These are phyloP conservation scores for Choristoneura fumiferana DNA, from an alignment of 1,140 invertebrate genomes.

Conservation along the genomic window DNA sequence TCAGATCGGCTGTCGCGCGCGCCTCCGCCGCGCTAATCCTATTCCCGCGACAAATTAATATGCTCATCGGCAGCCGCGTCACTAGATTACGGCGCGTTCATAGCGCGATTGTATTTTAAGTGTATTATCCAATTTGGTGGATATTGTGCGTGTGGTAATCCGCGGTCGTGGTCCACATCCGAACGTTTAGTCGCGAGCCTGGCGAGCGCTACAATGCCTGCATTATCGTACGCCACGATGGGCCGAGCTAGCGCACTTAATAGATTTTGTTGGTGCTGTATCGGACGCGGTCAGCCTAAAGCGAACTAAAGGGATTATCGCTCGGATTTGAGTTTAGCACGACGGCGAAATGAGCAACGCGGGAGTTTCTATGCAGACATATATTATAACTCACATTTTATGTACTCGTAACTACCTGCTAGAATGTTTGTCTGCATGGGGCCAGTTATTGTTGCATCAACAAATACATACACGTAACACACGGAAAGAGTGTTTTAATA, in stretches of 20 bases:
- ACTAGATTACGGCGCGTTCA: slow-evolving; percentile 73
- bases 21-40: slow-evolving; percentile 55
- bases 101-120: slow-evolving; percentile 77
- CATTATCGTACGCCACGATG: slow-evolving; percentile 62
- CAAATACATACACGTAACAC: too few species aligned
- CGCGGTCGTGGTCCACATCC: slow-evolving; percentile 52
- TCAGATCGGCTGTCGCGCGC: slow-evolving; percentile 39
- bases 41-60: slow-evolving; percentile 74
- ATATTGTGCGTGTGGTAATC: slow-evolving; percentile 74
- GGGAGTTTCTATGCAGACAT: slow-evolving; percentile 24
- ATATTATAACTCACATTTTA: slow-evolving; percentile 30
- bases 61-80: slow-evolving; percentile 73
- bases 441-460: background rate
- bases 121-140: slow-evolving; percentile 77
- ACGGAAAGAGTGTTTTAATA: too few species aligned
- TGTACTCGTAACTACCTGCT: slow-evolving; percentile 31
- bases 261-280: slow-evolving; percentile 70
- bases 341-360: slow-evolving; percentile 44
- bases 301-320: slow-evolving; percentile 71
- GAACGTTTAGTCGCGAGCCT: slow-evolving; percentile 49
- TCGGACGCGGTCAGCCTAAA: slow-evolving; percentile 59
- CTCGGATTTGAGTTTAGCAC: slow-evolving; percentile 61
- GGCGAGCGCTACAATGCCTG: slow-evolving; percentile 46
- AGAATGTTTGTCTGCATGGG: slow-evolving; percentile 18
- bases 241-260: slow-evolving; percentile 70